These are phyloP conservation scores for Oplegnathus fasciatus DNA, from an alignment of 2,113 vertebrate species.

Conservation along the genomic window DNA sequence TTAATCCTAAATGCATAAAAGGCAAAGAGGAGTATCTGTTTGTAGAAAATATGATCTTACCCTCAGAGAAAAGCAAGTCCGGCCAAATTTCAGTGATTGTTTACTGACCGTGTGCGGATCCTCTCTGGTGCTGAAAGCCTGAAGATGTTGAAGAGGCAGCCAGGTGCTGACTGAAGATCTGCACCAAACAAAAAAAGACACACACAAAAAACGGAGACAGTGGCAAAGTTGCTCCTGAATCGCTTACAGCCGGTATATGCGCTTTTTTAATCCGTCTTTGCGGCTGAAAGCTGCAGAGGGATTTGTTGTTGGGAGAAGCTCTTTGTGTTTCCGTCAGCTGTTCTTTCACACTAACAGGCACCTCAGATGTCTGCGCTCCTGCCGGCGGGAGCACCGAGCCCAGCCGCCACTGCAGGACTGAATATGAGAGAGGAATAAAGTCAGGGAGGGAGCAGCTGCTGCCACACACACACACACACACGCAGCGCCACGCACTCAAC, in stretches of 20 bases:
- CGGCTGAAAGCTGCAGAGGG: neutral
- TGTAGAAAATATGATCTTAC: neutral
- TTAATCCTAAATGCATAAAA: neutral
- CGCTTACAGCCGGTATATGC: neutral
- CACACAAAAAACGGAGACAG: neutral
- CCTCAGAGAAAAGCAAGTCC: neutral
- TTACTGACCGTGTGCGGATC: constrained; percentile 48
- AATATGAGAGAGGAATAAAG: constrained; percentile 17
- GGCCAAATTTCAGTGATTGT: neutral
- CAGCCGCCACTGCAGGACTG: constrained; percentile 54
- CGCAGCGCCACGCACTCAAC: neutral
- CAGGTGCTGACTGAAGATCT: constrained; percentile 29
- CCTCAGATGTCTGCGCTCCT: constrained; percentile 45
- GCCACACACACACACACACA: neutral
- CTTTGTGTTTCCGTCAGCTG: constrained; percentile 23
- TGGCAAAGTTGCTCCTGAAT: constrained; percentile 59
- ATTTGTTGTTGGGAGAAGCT: neutral
- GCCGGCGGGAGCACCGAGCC: constrained; percentile 30
- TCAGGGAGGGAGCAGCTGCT: constrained; percentile 48
- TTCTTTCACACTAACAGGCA: constrained; percentile 20
- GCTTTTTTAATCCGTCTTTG: constrained; percentile 11
- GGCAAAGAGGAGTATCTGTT: neutral
- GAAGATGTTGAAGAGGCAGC: constrained; percentile 24
- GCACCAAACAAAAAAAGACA: neutral
- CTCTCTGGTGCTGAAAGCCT: constrained; percentile 16